phyloP scores from a whole-genome alignment of 2,888 invertebrate species.

The Tetranychus truncatus region DNA sequence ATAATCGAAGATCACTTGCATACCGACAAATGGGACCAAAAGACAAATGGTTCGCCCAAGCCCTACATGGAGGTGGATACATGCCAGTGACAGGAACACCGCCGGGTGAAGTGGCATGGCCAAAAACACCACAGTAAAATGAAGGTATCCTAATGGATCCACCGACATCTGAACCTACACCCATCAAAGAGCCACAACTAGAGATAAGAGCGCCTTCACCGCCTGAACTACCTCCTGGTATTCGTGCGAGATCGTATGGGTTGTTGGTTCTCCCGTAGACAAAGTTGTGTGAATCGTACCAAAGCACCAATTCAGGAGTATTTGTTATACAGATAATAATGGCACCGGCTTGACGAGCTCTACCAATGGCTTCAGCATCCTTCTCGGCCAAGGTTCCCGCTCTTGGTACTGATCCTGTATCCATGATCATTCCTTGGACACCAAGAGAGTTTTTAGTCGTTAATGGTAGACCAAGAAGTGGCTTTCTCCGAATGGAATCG shows the following conservation, averaged over 20 bases:
- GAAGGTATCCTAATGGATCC: conserved; percentile 84
- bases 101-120: conserved; percentile 52
- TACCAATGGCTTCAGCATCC: conserved; percentile 34
- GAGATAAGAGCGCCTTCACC: conserved; percentile 41
- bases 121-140: conserved; percentile 72
- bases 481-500: conserved; percentile 39
- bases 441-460: conserved; percentile 71
- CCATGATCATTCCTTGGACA: conserved; percentile 45
- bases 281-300: conserved; percentile 18
- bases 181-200: conserved; percentile 61
- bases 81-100: conserved; percentile 42
- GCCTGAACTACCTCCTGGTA: conserved; percentile 35
- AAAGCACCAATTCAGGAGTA: conserved; percentile 17
- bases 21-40: conserved; percentile 74
- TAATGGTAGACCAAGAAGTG: conserved; percentile 74
- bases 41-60: conserved; percentile 37
- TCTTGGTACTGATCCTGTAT: conserved; percentile 52
- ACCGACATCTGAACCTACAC: conserved; percentile 85
- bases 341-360: conserved; percentile 15
- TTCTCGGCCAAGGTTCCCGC: conserved; percentile 42
- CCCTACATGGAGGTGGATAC: conserved; percentile 9
- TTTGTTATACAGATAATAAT: conserved; percentile 19
- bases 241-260: conserved; percentile 32
- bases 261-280: conserved; percentile 32
- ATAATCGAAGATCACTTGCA: conserved; percentile 60